phyloP scores from a whole-genome alignment of 2,797 vertebrate genomes.

The Bradypodion pumilum region DNA sequence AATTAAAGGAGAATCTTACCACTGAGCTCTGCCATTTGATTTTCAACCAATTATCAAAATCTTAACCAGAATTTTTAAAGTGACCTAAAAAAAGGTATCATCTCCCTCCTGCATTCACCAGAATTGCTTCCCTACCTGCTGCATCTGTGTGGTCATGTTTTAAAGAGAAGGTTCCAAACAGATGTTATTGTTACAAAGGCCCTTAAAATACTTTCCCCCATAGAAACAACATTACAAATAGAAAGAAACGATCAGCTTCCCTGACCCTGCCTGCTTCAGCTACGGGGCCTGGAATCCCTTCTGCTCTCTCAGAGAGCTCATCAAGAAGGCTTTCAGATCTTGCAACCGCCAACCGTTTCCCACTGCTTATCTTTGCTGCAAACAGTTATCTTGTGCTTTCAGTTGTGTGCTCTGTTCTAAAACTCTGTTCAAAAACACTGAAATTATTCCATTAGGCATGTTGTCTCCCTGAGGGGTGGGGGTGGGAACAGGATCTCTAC shows the following conservation, averaged over 20 bases:
- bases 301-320: background rate
- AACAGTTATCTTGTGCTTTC: background rate
- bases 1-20: constrained; percentile 21
- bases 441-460: constrained; percentile 6
- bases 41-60: constrained; percentile 5
- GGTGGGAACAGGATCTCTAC: background rate
- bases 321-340: constrained; percentile 4
- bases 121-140: constrained; percentile 13
- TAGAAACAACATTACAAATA: background rate
- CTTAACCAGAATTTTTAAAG: constrained; percentile 21
- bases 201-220: background rate
- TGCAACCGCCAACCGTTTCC: background rate
- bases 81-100: too few relatives aligned
- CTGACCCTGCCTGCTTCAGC: background rate
- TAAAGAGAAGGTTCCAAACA: constrained; percentile 9
- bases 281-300: background rate
- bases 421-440: constrained; percentile 8
- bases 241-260: background rate
- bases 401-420: background rate
- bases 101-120: too few relatives aligned
- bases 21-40: background rate
- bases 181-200: background rate
- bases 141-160: background rate
- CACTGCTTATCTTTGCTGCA: background rate
- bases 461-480: background rate